Evolutionary conservation across 2,888 invertebrate species (phyloP).

Genomic region (Aelia acuminata): DNA sequence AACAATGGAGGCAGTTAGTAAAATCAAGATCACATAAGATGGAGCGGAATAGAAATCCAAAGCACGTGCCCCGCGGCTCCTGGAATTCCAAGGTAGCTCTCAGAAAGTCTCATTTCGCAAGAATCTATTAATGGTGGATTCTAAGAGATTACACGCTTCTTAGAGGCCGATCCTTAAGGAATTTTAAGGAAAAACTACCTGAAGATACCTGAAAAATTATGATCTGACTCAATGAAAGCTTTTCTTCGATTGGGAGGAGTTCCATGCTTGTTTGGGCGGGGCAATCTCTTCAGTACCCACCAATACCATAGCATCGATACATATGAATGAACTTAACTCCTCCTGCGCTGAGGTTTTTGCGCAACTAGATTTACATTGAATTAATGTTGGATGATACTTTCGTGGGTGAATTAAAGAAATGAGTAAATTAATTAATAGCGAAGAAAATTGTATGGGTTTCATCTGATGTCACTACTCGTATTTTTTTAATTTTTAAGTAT

Average conservation of each 20-base stretch:
- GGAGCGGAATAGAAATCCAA: neutral
- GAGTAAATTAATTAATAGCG: too few species aligned
- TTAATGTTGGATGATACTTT: too few species aligned
- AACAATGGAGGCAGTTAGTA: slow-evolving; percentile 1
- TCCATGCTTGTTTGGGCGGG: neutral
- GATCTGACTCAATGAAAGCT: neutral
- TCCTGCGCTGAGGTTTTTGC: neutral
- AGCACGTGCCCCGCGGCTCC: slow-evolving; percentile 11
- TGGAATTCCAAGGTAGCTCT: slow-evolving; percentile 34
- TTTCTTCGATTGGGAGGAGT: neutral
- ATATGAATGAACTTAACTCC: neutral
- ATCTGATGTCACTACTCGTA: too few species aligned
- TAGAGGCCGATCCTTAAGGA: neutral
- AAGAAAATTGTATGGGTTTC: too few species aligned
- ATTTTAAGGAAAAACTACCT: neutral
- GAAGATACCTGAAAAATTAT: neutral
- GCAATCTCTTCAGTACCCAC: neutral
- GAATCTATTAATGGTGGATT: slow-evolving; percentile 16
- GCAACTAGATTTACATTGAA: neutral
- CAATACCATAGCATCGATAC: neutral
- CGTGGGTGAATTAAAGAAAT: too few species aligned
- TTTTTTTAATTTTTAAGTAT: too few species aligned
- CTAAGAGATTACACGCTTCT: neutral
- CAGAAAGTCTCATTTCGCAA: slow-evolving; percentile 36
- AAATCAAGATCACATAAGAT: slow-evolving; percentile 4